Evolutionary conservation across 2,113 vertebrate species (phyloP).

Genomic region (Eulemur macaco): DNA sequence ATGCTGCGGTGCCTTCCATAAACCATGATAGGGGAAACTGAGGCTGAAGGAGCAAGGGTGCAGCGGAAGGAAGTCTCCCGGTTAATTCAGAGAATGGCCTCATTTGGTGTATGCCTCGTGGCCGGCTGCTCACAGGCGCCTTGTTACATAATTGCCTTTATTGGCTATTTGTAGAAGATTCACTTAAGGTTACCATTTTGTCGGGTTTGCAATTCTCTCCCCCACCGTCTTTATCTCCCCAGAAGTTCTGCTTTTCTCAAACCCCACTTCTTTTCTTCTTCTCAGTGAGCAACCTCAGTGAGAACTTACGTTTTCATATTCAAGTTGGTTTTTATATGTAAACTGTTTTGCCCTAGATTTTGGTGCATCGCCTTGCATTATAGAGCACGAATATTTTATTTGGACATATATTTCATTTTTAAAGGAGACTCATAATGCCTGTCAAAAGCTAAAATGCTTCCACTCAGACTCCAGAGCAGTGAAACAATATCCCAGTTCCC

Average conservation of each 20-base stretch:
- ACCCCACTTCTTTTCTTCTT: slow-evolving; percentile 55
- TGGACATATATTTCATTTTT: slow-evolving; percentile 78
- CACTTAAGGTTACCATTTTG: slow-evolving; percentile 46
- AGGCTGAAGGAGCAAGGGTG: background rate
- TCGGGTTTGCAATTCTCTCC: slow-evolving; percentile 29
- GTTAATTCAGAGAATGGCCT: background rate
- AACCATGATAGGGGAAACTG: background rate
- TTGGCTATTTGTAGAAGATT: slow-evolving; percentile 67
- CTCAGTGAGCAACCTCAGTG: background rate
- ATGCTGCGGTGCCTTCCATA: too few species aligned
- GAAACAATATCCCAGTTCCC: slow-evolving; percentile 70
- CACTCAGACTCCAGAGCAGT: slow-evolving; percentile 66
- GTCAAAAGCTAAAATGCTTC: slow-evolving; percentile 73
- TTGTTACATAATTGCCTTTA: slow-evolving; percentile 61
- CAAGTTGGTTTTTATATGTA: slow-evolving; percentile 71
- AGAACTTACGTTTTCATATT: background rate
- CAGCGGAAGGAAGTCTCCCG: background rate
- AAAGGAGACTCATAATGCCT: slow-evolving; percentile 77
- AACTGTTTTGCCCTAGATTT: slow-evolving; percentile 77
- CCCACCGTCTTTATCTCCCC: background rate
- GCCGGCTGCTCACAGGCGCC: slow-evolving; percentile 17
- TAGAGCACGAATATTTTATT: slow-evolving; percentile 70
- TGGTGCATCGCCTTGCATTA: slow-evolving; percentile 60
- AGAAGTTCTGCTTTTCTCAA: slow-evolving; percentile 60
- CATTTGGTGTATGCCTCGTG: background rate